A percentile compares a stretch with the other conserved stretches of the same genome.
phyloP scores from a whole-genome alignment of 2,888 invertebrate species.

The Melinaea marsaeus region DNA sequence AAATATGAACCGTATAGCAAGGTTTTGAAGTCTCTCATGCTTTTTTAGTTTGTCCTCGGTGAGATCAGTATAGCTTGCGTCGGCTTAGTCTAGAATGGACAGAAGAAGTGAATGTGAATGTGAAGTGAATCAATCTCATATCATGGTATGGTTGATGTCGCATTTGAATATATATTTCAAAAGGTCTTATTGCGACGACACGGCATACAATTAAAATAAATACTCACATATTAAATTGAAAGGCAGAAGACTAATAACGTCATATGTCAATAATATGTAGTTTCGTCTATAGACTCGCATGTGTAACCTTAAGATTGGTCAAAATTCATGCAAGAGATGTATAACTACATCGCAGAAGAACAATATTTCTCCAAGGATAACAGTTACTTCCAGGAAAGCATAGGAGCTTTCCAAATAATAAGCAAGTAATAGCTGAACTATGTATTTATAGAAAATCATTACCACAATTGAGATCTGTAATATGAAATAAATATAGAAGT shows the following conservation, averaged over 20 bases:
- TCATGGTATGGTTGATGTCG: too few relatives aligned
- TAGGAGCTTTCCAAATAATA: slow-evolving; percentile 42
- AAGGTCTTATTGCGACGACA: slow-evolving; percentile 1
- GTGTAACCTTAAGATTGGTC: slow-evolving; percentile 55
- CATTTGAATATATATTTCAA: too few relatives aligned
- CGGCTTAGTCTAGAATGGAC: too few relatives aligned
- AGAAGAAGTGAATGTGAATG: too few relatives aligned
- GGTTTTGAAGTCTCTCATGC: too few relatives aligned
- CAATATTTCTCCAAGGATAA: slow-evolving; percentile 44
- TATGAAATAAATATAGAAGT: not conserved
- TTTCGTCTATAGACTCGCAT: slow-evolving; percentile 53
- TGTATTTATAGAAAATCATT: slow-evolving; percentile 48
- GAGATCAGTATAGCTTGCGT: too few relatives aligned
- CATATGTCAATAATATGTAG: slow-evolving; percentile 43
- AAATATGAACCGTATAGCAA: too few relatives aligned
- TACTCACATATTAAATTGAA: too few relatives aligned
- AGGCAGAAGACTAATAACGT: too few relatives aligned
- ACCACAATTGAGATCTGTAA: slow-evolving; percentile 51
- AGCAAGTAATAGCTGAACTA: slow-evolving; percentile 48
- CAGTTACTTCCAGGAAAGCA: slow-evolving; percentile 37
- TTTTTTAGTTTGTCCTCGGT: too few relatives aligned
- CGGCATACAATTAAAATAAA: too few relatives aligned
- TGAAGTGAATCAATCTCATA: too few relatives aligned
- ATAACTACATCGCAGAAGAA: slow-evolving; percentile 49
- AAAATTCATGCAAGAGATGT: slow-evolving; percentile 51